A percentile compares a stretch with the other conserved stretches of the same genome.
Evolutionary conservation across 2,113 vertebrate species (phyloP).

Genomic region (Phyllostomus hastatus): DNA sequence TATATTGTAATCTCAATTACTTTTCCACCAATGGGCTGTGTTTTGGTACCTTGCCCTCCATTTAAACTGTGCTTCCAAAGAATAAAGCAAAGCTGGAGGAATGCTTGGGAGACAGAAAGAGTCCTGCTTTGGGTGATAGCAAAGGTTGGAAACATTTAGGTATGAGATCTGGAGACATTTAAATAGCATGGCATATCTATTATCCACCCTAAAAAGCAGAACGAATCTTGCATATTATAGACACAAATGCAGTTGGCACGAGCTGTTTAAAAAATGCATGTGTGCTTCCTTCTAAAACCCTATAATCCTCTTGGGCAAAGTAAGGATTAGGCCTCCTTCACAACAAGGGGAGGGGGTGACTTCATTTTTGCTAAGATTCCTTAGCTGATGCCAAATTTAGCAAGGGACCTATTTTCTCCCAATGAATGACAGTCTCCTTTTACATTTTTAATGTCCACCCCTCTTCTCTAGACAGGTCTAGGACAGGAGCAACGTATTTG

Average conservation of each 20-base stretch:
- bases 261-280: conserved; percentile 75
- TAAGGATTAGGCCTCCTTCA: conserved; percentile 78
- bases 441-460: conserved; percentile 11
- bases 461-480: background rate
- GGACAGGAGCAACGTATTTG: conserved; percentile 22
- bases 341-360: conserved; percentile 73
- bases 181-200: conserved; percentile 69
- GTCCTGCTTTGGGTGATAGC: background rate
- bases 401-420: conserved; percentile 51
- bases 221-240: conserved; percentile 63
- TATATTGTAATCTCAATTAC: background rate
- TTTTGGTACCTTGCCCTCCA: background rate
- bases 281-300: conserved; percentile 81
- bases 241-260: conserved; percentile 72
- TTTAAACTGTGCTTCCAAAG: background rate
- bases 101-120: background rate
- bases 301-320: conserved; percentile 82
- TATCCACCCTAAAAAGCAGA: conserved; percentile 72
- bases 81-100: background rate
- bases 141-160: conserved; percentile 61
- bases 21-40: background rate
- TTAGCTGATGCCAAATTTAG: conserved; percentile 67
- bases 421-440: conserved; percentile 61
- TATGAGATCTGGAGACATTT: conserved; percentile 48
- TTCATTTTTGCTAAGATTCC: conserved; percentile 78